phyloP scores from a whole-genome alignment of 2,113 vertebrate species.

The Pterocles orientalis region DNA sequence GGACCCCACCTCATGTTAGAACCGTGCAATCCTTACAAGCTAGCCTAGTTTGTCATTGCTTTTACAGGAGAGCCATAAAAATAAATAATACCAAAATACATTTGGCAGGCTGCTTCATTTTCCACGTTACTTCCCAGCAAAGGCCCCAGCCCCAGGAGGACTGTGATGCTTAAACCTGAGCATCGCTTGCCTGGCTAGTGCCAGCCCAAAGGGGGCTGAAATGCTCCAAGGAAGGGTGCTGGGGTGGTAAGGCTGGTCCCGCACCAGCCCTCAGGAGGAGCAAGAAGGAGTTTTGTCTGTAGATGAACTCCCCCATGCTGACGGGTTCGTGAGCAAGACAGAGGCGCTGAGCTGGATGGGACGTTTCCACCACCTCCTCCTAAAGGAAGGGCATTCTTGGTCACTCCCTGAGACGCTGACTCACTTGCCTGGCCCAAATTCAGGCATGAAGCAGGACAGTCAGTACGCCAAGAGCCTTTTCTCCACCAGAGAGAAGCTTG shows the following conservation, averaged over 20 bases:
- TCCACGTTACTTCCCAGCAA: background rate
- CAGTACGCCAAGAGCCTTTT: background rate
- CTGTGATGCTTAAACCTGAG: fast-evolving
- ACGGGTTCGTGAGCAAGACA: background rate
- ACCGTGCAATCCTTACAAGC: background rate
- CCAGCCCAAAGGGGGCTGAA: background rate
- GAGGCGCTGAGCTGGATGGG: background rate
- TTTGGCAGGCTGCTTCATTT: background rate
- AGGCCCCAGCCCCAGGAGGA: background rate
- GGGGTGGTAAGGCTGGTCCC: background rate
- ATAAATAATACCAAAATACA: background rate
- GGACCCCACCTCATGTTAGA: background rate
- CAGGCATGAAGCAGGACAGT: background rate
- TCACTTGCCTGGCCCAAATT: slow-evolving; percentile 23
- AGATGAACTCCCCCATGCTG: background rate
- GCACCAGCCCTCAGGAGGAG: background rate
- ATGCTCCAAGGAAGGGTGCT: background rate
- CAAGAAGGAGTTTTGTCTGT: background rate
- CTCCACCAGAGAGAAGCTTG: background rate
- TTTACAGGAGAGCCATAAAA: background rate
- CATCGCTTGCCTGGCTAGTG: background rate
- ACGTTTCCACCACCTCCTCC: background rate
- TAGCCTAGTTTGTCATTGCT: background rate
- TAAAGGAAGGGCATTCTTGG: slow-evolving; percentile 24
- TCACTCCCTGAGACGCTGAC: slow-evolving; percentile 34